A percentile compares a stretch with the other conserved stretches of the same genome.
Evolutionary conservation across 2,113 vertebrate species (phyloP).

Genomic region (Cygnus atratus): DNA sequence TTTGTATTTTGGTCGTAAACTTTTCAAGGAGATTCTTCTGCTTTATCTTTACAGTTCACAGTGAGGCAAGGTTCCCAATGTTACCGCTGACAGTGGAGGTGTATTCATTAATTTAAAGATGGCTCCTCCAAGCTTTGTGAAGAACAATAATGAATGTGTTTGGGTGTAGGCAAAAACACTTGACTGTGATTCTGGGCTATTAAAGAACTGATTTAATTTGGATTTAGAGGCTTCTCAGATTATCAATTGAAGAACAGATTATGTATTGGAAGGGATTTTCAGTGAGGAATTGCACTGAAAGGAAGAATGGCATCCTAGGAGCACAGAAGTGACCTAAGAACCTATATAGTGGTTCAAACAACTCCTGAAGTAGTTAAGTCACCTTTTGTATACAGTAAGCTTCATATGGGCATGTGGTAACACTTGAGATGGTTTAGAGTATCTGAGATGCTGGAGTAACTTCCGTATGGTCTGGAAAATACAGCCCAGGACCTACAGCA

Average conservation of each 20-base stretch:
- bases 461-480: neutral
- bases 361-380: neutral
- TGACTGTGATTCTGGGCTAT: neutral
- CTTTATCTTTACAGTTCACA: neutral
- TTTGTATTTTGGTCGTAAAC: neutral
- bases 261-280: neutral
- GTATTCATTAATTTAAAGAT: neutral
- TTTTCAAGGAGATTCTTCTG: neutral
- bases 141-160: neutral
- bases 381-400: neutral
- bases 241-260: neutral
- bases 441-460: rapidly evolving
- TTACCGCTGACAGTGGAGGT: neutral
- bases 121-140: neutral
- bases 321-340: neutral
- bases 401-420: neutral
- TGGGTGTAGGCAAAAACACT: neutral
- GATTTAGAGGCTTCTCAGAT: neutral
- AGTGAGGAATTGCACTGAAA: neutral
- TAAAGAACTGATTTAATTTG: neutral
- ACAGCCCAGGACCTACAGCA: neutral
- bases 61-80: neutral
- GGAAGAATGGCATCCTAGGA: neutral
- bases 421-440: neutral
- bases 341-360: neutral